Conservation (phyloP, 2,797 vertebrate genomes). For the Melopsittacus undulatus region DNA sequence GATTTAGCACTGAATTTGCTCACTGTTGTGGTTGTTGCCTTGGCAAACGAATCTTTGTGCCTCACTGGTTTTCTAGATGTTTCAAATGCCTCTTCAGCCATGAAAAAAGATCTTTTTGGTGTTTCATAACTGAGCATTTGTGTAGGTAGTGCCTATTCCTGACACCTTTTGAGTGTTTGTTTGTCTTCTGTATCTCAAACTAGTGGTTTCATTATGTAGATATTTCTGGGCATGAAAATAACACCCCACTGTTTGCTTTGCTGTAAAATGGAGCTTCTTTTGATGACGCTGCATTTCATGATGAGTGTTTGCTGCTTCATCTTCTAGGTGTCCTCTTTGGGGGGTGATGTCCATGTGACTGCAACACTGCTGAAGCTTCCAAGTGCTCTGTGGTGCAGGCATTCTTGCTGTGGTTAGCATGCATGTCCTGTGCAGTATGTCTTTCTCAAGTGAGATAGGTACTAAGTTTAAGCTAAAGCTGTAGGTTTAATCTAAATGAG, state of each 20-base stretch:
- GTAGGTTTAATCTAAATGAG: not conserved
- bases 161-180: not conserved
- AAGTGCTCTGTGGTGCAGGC: too few relatives aligned
- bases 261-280: not conserved
- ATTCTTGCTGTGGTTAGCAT: rapidly evolving
- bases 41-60: not conserved
- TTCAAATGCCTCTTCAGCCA: slow-evolving; percentile 9
- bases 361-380: not conserved
- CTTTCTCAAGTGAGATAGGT: not conserved
- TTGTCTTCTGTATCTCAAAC: not conserved
- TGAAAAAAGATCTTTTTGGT: not conserved
- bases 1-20: not conserved
- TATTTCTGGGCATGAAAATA: not conserved
- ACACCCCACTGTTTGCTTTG: not conserved
- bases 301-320: not conserved
- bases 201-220: not conserved
- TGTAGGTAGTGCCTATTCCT: slow-evolving; percentile 1
- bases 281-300: not conserved
- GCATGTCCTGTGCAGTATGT: rapidly evolving
- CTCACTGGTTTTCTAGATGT: slow-evolving; percentile 41
- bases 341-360: not conserved
- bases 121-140: slow-evolving; percentile 9
- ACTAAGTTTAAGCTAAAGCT: not conserved
- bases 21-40: not conserved
- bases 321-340: not conserved